Base-by-base conservation (phyloP, 1,140 invertebrate species). In the Schlechtendalia chinensis region DNA sequence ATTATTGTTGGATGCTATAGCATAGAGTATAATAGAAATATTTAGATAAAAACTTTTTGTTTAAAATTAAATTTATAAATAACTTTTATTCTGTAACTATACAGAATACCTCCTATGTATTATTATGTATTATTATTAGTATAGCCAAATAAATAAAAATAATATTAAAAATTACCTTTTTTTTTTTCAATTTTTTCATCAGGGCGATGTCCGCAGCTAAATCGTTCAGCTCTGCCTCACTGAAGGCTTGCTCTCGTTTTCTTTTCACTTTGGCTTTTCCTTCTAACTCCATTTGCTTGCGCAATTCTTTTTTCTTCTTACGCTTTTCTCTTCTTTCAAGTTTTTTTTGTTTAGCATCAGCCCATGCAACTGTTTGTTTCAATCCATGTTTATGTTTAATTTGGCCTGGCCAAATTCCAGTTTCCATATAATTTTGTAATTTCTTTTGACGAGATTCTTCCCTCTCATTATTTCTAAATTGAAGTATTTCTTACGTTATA, bases 131-230 rank as follows among this genome's bases (percentile, higher is more conserved):
- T 8, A 39, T 39, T 39, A 39, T 8, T 39, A 39, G 32, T 39
- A 4, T 39, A 39, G 22, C 10, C 22, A 0, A 22, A 59, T 27
- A 27, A 24, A 59, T 59, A 39, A 39, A 8, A 8, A 8, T 39
- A 4, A 8, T 39, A n/a, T 39, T 39, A 39, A 39, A 39, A 39
- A 8, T 39, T 77, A 89, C 87, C 84, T 96, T 97, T 84, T 93
- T 92, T 84, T 91, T 94, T 85, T 96, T 97, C 0, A 96, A 87
- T 84, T 95, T 96, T 85, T 97, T 97, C 24, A 97, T 88, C 50
- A 97, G 86, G 2, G 91, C 89, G 63, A 94, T 90, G 86, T 97
- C 95, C 82, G 91, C 91, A 10, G 90, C 91, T 45, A 97, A 85
- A 84, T 97, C 94, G 65, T 93, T 89, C n/a, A 95, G 85, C 82